Percentiles rank a stretch among this genome's conserved stretches.
These are phyloP conservation scores for Seriola aureovittata DNA, from an alignment of 2,113 vertebrate species.

Conservation along the genomic window DNA sequence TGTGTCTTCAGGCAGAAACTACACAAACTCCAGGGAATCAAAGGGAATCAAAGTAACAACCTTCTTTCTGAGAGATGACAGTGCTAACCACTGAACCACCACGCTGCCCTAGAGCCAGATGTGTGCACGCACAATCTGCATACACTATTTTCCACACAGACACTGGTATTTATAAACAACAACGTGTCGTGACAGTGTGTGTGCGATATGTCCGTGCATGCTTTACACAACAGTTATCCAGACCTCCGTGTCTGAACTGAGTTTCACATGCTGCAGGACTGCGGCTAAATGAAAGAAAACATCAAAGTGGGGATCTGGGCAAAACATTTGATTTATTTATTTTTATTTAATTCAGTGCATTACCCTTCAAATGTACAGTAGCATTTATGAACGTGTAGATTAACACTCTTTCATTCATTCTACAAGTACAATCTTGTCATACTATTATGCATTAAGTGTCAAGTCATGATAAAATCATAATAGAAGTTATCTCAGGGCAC, in stretches of 20 bases:
- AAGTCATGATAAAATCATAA: too few species aligned
- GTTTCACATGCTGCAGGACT: background rate
- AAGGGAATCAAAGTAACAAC: constrained; percentile 27
- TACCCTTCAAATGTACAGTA: background rate
- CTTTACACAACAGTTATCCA: background rate
- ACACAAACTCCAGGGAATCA: constrained; percentile 35
- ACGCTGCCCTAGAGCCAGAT: constrained; percentile 37
- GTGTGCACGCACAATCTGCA: constrained; percentile 20
- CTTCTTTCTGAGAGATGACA: constrained; percentile 31
- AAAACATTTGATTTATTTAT: background rate
- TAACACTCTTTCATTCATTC: background rate
- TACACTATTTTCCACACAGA: constrained; percentile 29
- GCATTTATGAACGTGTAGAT: constrained; percentile 8
- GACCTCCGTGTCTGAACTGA: background rate
- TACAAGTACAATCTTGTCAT: background rate
- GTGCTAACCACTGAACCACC: constrained; percentile 30
- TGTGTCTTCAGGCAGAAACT: constrained; percentile 12
- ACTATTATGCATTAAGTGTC: background rate
- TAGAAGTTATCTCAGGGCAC: too few species aligned
- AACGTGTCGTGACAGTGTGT: constrained; percentile 19
- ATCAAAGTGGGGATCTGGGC: constrained; percentile 1
- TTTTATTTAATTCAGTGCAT: background rate
- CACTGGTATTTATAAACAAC: constrained; percentile 25
- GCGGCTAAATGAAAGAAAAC: background rate
- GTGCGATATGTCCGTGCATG: background rate